Base-by-base conservation (phyloP, 2,888 invertebrate genomes). In the Scaptomyza flava region DNA sequence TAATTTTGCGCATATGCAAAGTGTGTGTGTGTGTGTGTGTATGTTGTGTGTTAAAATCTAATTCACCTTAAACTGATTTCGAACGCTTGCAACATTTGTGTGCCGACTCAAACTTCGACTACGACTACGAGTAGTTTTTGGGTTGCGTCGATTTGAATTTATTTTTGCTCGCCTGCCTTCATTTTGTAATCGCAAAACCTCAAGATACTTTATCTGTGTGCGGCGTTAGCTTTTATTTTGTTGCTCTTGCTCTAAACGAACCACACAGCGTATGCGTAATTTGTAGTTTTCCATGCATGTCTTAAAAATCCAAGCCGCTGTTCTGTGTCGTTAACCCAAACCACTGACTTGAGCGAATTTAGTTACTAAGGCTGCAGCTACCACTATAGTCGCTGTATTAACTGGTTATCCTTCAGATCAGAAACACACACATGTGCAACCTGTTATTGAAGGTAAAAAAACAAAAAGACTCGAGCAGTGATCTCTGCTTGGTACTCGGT, bases 281-380 rank as follows among this genome's bases (percentile, higher is more conserved):
- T 86, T 86, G 84, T 80, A 80, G 81, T 87, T 77, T 74, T 62
- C 87, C 87, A 86, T 86, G 81, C 81, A 86, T 81, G 64, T 87
- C 87, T 86, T 72, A 54, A 30, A 47, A 20, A 20, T n/a, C 43
- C 43, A 38, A 58, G 47, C 47, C 53, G 56, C 71, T 61, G 76
- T 76, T 71, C 76, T 76, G 71, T 73, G 76, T 72, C 76, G 70
- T 75, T 75, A 75, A 64, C 60, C 76, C 56, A 64, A 65, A 23
- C 36, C 51, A 57, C 23, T 52, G 50, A 57, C 48, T 57, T 62
- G 60, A 53, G 59, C 57, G 48, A 75, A 60, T 57, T 53, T 17
- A 53, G 36, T 41, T 48, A 46, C 54, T 33, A 23, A 17, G 17
- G 58, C 36, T 6, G 36, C 46, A 46, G 14, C 14, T 11, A 43